Evolutionary conservation across 2,113 vertebrate genomes (phyloP), one percentile per base, ranked within the genome.

Genomic region (Neopipo cinnamomea): DNA sequence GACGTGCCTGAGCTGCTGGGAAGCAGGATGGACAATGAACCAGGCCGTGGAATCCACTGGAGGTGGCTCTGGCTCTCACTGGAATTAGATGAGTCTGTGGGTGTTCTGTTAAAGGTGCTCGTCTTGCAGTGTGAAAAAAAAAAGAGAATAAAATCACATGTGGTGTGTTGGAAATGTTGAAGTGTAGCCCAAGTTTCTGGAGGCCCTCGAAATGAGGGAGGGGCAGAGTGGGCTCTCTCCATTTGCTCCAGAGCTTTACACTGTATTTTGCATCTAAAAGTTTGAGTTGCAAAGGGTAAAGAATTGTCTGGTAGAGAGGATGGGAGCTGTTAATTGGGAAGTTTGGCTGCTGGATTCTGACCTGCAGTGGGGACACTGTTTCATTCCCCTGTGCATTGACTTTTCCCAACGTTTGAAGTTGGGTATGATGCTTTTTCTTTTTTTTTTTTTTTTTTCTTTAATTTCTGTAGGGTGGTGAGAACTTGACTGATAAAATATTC

Each of bases 81-180:
- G 27, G 46, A 62, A 22, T 10, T 62, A 17, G 19, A 35, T 35
- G 39, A 37, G 31, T 61, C 63, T 72, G 61, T 53, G 59, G 20
- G 24, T 16, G 5, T 47, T 67, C 35, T 0, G 0, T 39, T 50
- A 42, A 56, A 61, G 30, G 0, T 42, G 20, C 55, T 44, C 8
- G 1, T 58, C 17, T 55, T 25, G 46, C 22, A 37, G 5, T 1
- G 4, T 44, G 49, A 8, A 24, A 35, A 4, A 25, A 19, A 68
- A 42, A 55, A 31, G 2, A 72, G 59, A 74, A 39, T 5, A 52
- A 59, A 46, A 46, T 47, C 59, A 20, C 24, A 66, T 9, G n/a
- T 30, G 19, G 3, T 35, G 18, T 20, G 13, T 62, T 52, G 47
- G 85, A 47, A 92, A 35, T 49, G 16, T 16, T 11, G 3, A 71